Base-by-base conservation (phyloP, 2,888 invertebrate genomes). In the Drosophila atroscutellata region DNA sequence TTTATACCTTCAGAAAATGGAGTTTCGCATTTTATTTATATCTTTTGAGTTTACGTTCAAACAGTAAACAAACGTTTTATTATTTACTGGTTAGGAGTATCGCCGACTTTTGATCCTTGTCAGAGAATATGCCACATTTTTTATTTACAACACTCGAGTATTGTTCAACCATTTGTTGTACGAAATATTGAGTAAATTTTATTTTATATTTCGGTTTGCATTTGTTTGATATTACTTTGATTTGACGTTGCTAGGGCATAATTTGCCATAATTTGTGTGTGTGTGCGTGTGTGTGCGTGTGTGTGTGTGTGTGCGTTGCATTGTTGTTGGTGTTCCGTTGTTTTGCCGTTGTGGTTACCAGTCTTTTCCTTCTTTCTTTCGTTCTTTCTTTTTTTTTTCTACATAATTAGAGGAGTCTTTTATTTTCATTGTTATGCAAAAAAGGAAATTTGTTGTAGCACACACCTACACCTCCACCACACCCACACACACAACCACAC, bases 391-490 rank as follows among this genome's bases (percentile, higher is more conserved):
- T 4, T n/a, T 20, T 30, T 32, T 66, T 69, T 67, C 69, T 52
- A 67, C 70, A 80, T 84, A 75, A 75, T 82, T 83, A 81, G 70
- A 66, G 68, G 57, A 49, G 47, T 64, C 47, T 76, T 65, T 73
- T 42, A 66, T 73, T 68, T 67, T 67, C 71, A 76, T 77, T 84
- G 83, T 84, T 81, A 66, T 77, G 76, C 65, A 51, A 76, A 60
- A 50, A 61, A 32, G 59, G 61, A 75, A 72, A 64, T 72, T 68
- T 76, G 55, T 72, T 83, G 82, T 77, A 66, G 62, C 66, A 61
- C 71, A 56, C 49, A 42, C 20, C 18, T 24, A 51, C 45, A 15
- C 20, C 30, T 4, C 4, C 2, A 36, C 2, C 26, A 2, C 18
- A 2, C 8, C n/a, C 2, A n/a, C 3, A 26, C 15, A 20, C 7